Evolutionary conservation across 2,797 vertebrate species (phyloP), one percentile per base, ranked within the genome.

Genomic region (Enteromius trimaculatus): DNA sequence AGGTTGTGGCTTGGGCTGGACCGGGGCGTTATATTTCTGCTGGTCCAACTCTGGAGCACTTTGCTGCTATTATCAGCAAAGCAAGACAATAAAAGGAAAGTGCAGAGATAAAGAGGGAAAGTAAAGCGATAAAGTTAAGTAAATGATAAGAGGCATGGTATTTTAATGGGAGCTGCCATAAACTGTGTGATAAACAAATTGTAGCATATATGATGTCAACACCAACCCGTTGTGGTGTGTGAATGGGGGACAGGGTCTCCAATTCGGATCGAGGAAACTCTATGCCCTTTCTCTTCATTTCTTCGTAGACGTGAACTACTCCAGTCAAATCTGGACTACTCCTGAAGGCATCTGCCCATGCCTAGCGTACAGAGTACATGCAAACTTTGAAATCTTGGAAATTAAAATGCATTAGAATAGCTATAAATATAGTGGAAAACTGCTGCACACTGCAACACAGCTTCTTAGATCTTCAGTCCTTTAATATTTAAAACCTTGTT

Each of bases 301-400:
- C 98, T 91, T 99, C 98, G 0, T 99, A 99, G 88, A 97, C 95
- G 79, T 99, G 98, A 83, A 99, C 98, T 3, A 99, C 98, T 1
- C 98, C 98, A 0, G 97, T 99, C 87, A 99, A 96, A 91, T 99
- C 98, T 0, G 98, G 97, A 85, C 97, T 98, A 90, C 98, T 99
- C 88, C 98, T 96, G 90, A 99, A 99, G 4, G 98, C 98, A 80
- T 99, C 98, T 0, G 98, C 97, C 98, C 98, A 99, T 0, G 98
- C 97, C 98, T 99, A 91, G 65, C 87, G 91, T 39, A 80, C 42
- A 86, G 0, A 74, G 19, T 7, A 60, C 47, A 66, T 29, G 26
- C 7, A 42, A 60, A 44, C 31, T 51, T 62, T 16, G 51, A 75
- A 75, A 55, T 37, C 51, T 55, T 55, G 51, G 3, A 17, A 31